Evolutionary conservation across 2,797 vertebrate genomes (phyloP).

Genomic region (Xenopus petersii): DNA sequence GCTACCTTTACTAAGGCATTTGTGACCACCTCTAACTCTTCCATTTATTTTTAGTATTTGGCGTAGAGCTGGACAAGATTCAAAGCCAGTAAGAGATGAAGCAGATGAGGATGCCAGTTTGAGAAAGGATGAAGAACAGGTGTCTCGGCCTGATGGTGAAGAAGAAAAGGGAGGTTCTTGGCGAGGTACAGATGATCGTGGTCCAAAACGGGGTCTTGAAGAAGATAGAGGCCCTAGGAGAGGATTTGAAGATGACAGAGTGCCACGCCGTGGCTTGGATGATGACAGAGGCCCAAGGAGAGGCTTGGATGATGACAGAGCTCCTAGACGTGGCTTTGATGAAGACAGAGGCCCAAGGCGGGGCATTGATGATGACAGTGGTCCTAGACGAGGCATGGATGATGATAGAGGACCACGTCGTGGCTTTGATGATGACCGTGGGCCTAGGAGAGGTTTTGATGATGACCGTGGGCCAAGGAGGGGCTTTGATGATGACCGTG

Average conservation of each 20-base stretch:
- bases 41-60: conserved; percentile 61
- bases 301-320: conserved; percentile 63
- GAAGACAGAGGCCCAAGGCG: conserved; percentile 50
- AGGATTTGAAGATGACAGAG: conserved; percentile 54
- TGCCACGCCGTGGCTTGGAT: conserved; percentile 61
- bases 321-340: conserved; percentile 68
- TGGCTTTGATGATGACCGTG: conserved; percentile 63
- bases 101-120: conserved; percentile 62
- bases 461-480: conserved; percentile 59
- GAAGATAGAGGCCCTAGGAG: conserved; percentile 70
- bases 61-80: conserved; percentile 68
- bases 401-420: conserved; percentile 68
- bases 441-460: conserved; percentile 62
- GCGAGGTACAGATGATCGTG: conserved; percentile 62
- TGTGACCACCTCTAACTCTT: neutral
- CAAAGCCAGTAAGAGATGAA: conserved; percentile 1
- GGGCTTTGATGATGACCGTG: conserved; percentile 66
- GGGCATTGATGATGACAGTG: too few species aligned
- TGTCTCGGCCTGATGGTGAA: neutral
- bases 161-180: conserved; percentile 29
- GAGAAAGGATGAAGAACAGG: conserved; percentile 67
- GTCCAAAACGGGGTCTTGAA: conserved; percentile 67
- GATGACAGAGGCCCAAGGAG: conserved; percentile 60
- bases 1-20: too few species aligned
- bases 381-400: conserved; percentile 62